Evolutionary conservation across 2,113 vertebrate species (phyloP).

Genomic region (Edolisoma coerulescens): DNA sequence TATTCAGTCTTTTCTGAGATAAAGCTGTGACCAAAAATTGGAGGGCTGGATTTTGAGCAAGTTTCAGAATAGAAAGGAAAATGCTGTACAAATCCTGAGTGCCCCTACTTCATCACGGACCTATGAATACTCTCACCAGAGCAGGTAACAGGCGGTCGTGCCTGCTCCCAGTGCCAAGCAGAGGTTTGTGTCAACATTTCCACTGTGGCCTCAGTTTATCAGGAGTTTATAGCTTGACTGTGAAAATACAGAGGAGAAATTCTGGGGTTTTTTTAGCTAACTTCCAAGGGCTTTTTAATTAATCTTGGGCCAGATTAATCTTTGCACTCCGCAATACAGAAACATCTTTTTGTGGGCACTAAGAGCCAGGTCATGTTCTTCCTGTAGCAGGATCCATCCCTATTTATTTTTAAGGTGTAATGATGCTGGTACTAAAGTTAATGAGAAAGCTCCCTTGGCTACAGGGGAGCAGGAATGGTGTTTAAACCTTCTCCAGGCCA

Average conservation of each 20-base stretch:
- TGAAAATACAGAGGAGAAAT: conserved; percentile 15
- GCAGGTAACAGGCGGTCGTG: conserved; percentile 9
- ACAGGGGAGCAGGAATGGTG: background rate
- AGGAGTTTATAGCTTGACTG: conserved; percentile 1
- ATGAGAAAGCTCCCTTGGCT: background rate
- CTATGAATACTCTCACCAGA: conserved; percentile 4
- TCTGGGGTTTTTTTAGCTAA: background rate
- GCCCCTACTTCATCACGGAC: conserved; percentile 14
- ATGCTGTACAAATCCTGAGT: conserved; percentile 34
- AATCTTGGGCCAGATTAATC: background rate
- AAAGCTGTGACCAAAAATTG: conserved; percentile 66
- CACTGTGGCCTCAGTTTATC: background rate
- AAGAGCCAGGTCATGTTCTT: background rate
- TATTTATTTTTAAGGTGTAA: background rate
- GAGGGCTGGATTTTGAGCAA: conserved; percentile 42
- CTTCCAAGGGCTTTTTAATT: background rate
- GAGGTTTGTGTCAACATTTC: conserved; percentile 4
- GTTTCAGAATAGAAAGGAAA: conserved; percentile 45
- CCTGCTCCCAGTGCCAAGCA: background rate
- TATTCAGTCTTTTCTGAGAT: conserved; percentile 52
- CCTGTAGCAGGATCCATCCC: background rate
- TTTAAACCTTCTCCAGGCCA: conserved; percentile 11
- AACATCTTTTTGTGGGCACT: background rate
- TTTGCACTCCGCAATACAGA: background rate
- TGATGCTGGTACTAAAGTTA: background rate